phyloP scores from a whole-genome alignment of 1,140 invertebrate species.

The Euschistus heros region DNA sequence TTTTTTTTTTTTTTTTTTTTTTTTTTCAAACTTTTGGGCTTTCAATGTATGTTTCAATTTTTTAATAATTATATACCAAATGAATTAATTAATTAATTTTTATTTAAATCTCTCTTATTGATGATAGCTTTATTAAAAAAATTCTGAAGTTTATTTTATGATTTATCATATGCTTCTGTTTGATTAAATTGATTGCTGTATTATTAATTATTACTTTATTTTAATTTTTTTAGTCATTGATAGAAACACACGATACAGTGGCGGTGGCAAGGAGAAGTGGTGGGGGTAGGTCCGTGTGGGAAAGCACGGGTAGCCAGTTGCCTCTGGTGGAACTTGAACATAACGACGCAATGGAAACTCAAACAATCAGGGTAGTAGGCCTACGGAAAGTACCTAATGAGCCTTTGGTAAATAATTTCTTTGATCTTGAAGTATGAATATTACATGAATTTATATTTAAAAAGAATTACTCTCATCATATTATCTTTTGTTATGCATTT shows the following conservation, averaged over 20 bases:
- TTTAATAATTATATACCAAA: too few species aligned
- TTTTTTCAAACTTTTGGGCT: too few species aligned
- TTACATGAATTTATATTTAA: too few species aligned
- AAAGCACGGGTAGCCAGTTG: constrained; percentile 19
- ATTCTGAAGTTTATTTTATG: not conserved
- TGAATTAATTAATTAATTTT: too few species aligned
- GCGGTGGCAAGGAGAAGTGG: constrained; percentile 22
- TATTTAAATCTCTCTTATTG: too few species aligned
- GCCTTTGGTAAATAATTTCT: constrained; percentile 55
- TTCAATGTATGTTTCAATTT: too few species aligned
- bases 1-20: too few species aligned
- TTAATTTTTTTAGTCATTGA: constrained; percentile 25
- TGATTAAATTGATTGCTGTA: not conserved
- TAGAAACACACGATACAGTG: constrained; percentile 31
- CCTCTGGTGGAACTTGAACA: constrained; percentile 53
- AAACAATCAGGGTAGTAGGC: constrained; percentile 79
- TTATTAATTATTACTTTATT: not conserved
- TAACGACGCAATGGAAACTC: constrained; percentile 55
- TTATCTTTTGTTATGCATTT: too few species aligned
- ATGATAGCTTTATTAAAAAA: not conserved
- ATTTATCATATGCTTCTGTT: too few species aligned
- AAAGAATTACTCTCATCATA: too few species aligned
- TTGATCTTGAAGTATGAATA: not conserved
- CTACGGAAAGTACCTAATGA: constrained; percentile 78
- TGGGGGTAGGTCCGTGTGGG: constrained; percentile 21